phyloP scores from a whole-genome alignment of 2,113 vertebrate genomes.

The Eulacestoma nigropectus region DNA sequence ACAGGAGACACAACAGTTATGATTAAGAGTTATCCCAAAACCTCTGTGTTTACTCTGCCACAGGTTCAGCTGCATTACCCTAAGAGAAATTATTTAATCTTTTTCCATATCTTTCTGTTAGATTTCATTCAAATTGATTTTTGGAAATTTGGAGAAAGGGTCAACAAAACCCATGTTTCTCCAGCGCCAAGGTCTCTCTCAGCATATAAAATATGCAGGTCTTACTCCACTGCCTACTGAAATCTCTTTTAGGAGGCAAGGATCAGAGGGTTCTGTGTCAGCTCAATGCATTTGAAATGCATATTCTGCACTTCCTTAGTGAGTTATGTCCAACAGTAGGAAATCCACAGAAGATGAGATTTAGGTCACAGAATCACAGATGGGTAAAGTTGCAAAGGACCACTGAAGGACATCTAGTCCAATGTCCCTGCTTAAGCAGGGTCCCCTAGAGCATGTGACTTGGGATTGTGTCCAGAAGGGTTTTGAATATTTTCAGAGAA shows the following conservation, averaged over 20 bases:
- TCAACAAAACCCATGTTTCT: background rate
- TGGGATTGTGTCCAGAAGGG: background rate
- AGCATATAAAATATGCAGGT: background rate
- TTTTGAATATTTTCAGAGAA: background rate
- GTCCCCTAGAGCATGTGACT: background rate
- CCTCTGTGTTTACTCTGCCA: background rate
- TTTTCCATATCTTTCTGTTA: background rate
- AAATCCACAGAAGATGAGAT: background rate
- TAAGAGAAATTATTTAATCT: background rate
- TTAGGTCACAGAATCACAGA: background rate
- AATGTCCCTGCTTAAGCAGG: background rate
- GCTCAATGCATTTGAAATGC: background rate
- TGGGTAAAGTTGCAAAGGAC: background rate
- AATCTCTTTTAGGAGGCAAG: background rate
- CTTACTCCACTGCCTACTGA: background rate
- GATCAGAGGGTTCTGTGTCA: background rate
- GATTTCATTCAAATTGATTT: background rate
- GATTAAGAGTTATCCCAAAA: background rate
- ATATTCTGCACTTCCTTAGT: background rate
- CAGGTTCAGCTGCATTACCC: rapidly evolving
- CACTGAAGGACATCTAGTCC: background rate
- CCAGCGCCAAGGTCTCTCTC: background rate
- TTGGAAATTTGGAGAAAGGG: background rate
- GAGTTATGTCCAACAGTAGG: background rate
- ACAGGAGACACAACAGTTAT: background rate